These are phyloP conservation scores for Euplexia lucipara DNA, from an alignment of 2,888 invertebrate genomes.

Conservation along the genomic window DNA sequence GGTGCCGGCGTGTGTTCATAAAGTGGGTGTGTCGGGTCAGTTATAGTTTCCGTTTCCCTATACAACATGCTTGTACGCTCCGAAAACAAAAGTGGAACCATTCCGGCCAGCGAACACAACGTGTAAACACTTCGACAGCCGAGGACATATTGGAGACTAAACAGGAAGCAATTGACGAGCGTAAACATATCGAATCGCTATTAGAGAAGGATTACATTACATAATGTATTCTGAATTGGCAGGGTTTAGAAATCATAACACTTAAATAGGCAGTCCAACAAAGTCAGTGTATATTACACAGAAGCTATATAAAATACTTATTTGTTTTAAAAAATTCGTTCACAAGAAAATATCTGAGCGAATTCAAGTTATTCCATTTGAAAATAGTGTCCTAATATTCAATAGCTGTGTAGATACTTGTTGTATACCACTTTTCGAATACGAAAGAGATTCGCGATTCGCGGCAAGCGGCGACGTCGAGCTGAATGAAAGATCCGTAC, in stretches of 20 bases:
- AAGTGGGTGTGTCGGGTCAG: conserved; percentile 48
- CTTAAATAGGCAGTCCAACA: background rate
- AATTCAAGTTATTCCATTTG: conserved; percentile 31
- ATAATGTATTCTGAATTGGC: too few relatives aligned
- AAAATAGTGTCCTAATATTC: conserved; percentile 41
- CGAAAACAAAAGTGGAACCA: conserved; percentile 48
- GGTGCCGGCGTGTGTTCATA: conserved; percentile 29
- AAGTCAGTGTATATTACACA: background rate
- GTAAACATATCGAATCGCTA: background rate
- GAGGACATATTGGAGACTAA: conserved; percentile 22
- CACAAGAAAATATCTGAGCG: conserved; percentile 8
- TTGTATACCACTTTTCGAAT: conserved; percentile 25
- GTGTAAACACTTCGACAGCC: conserved; percentile 36
- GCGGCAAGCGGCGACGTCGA: conserved; percentile 41
- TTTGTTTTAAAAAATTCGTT: background rate
- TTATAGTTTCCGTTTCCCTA: conserved; percentile 49
- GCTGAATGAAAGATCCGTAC: conserved; percentile 58
- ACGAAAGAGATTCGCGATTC: conserved; percentile 34
- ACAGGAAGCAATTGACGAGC: conserved; percentile 35
- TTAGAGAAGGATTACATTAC: conserved; percentile 32
- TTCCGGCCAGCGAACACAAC: conserved; percentile 22
- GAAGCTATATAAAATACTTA: too few relatives aligned
- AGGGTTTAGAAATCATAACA: background rate
- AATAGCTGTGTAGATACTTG: conserved; percentile 23
- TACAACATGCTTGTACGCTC: conserved; percentile 22